Evolutionary conservation across 2,888 invertebrate species (phyloP).

Genomic region (Macrophya annulata): DNA sequence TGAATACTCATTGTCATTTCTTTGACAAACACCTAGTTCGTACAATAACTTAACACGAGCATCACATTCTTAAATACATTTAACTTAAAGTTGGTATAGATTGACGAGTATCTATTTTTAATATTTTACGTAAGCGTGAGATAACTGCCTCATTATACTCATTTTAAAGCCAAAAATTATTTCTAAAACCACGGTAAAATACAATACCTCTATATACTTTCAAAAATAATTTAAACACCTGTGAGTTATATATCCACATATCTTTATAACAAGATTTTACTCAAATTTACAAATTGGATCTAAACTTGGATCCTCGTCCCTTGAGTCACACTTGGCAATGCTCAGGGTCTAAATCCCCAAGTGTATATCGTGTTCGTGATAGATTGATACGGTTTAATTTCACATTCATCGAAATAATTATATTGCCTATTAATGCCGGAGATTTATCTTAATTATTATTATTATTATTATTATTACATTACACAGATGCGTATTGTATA

Average conservation of each 20-base stretch:
- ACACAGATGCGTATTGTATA: too few species aligned
- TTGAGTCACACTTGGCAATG: neutral
- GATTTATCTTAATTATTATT: neutral
- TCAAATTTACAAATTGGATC: neutral
- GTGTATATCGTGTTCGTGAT: constrained; percentile 13
- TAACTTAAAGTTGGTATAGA: neutral
- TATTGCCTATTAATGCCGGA: neutral
- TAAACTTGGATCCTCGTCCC: constrained; percentile 25
- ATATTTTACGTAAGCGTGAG: neutral
- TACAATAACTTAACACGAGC: neutral
- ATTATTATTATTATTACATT: neutral
- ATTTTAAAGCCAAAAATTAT: neutral
- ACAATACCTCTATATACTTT: neutral
- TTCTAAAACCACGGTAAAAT: neutral
- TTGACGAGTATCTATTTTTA: neutral
- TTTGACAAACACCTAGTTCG: neutral
- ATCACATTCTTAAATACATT: neutral
- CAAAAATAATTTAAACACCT: neutral
- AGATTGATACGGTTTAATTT: neutral
- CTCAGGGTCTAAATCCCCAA: neutral
- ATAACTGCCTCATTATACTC: constrained; percentile 21
- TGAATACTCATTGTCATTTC: neutral
- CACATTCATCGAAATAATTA: neutral
- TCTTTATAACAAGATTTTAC: neutral
- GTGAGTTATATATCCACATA: neutral